Evolutionary conservation across 2,113 vertebrate species (phyloP).

Genomic region (Halcyon malimbica): DNA sequence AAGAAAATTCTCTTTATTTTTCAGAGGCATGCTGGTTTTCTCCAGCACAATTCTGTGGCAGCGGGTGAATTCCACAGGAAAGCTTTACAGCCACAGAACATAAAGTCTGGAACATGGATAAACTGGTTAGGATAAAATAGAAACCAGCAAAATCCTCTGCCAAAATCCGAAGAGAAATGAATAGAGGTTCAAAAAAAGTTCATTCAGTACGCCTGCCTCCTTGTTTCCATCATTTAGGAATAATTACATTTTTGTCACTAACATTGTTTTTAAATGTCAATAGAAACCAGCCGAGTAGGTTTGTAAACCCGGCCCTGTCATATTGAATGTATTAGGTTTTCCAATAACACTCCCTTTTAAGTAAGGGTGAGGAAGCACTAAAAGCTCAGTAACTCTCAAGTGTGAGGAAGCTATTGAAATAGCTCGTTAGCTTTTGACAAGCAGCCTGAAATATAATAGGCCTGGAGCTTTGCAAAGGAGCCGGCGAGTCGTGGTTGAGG

Average conservation of each 20-base stretch:
- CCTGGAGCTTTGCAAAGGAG: slow-evolving; percentile 13
- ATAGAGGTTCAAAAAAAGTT: slow-evolving; percentile 70
- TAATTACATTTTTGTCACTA: slow-evolving; percentile 65
- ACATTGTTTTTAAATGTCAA: slow-evolving; percentile 69
- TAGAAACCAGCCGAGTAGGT: slow-evolving; percentile 60
- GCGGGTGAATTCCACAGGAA: slow-evolving; percentile 20
- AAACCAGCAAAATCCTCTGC: slow-evolving; percentile 31
- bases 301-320: slow-evolving; percentile 25
- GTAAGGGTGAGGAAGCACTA: slow-evolving; percentile 29
- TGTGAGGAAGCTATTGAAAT: slow-evolving; percentile 50
- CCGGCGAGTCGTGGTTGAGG: neutral
- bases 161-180: slow-evolving; percentile 60
- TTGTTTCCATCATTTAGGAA: slow-evolving; percentile 62
- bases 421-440: slow-evolving; percentile 37
- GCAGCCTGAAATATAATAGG: slow-evolving; percentile 24
- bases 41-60: slow-evolving; percentile 5
- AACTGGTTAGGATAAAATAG: slow-evolving; percentile 59
- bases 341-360: slow-evolving; percentile 29
- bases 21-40: neutral
- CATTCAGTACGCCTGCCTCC: slow-evolving; percentile 38
- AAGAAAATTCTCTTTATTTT: neutral
- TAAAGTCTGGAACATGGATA: slow-evolving; percentile 51
- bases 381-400: slow-evolving; percentile 34
- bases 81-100: slow-evolving; percentile 44
- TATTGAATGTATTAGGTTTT: slow-evolving; percentile 56